Conservation (phyloP, 2,113 vertebrate genomes). For the Spermophilus dauricus region DNA sequence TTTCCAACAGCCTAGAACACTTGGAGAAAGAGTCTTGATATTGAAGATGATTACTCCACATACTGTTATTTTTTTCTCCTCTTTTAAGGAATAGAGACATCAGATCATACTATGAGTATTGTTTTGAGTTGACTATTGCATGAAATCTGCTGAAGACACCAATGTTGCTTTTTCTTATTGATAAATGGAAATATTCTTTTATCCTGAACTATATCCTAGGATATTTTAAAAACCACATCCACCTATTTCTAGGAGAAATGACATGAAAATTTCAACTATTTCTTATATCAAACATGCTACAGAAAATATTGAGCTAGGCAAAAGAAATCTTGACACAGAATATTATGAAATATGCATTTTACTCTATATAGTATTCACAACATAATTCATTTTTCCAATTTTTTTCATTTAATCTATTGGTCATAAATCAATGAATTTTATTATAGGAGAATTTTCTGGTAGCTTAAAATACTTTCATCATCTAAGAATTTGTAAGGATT, state of each 20-base stretch:
- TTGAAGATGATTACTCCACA: background rate
- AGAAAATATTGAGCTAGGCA: background rate
- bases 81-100: background rate
- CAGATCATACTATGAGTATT: background rate
- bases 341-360: background rate
- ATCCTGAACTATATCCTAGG: background rate
- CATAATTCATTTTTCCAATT: background rate
- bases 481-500: background rate
- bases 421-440: slow-evolving; percentile 45
- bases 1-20: background rate
- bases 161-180: background rate
- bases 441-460: slow-evolving; percentile 30
- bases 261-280: background rate
- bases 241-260: background rate
- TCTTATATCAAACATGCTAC: background rate
- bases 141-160: background rate
- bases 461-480: slow-evolving; percentile 12
- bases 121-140: background rate
- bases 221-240: slow-evolving; percentile 9
- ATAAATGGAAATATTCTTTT: background rate
- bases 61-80: background rate
- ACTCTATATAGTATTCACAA: background rate
- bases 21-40: background rate
- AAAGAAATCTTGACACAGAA: background rate
- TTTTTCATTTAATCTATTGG: background rate